Evolutionary conservation across 2,888 invertebrate genomes (phyloP).

Genomic region (Brachycybe producta): DNA sequence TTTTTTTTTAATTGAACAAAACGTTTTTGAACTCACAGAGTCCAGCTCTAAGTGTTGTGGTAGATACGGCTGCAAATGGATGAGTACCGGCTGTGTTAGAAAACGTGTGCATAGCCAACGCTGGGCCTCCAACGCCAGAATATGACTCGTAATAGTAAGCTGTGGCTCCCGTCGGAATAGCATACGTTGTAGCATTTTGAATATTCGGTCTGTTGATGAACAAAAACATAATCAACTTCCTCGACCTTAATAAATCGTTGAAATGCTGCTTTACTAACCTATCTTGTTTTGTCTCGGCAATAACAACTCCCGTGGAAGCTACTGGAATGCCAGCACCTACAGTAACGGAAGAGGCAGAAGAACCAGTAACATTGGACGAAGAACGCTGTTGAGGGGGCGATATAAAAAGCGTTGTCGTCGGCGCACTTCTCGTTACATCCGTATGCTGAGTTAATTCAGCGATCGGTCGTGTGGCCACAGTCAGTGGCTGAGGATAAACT

Average conservation of each 20-base stretch:
- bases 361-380: slow-evolving; percentile 27
- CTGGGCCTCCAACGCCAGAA: slow-evolving; percentile 6
- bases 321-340: slow-evolving; percentile 19
- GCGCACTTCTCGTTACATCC: background rate
- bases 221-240: background rate
- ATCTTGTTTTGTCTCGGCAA: slow-evolving; percentile 5
- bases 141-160: slow-evolving; percentile 13
- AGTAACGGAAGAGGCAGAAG: slow-evolving; percentile 21
- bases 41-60: slow-evolving; percentile 17
- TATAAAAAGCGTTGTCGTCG: slow-evolving; percentile 12
- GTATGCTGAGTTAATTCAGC: slow-evolving; percentile 5
- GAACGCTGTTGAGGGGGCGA: slow-evolving; percentile 25
- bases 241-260: background rate
- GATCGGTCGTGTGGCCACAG: slow-evolving; percentile 12
- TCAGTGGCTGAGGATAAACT: slow-evolving; percentile 19
- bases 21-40: background rate
- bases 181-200: slow-evolving; percentile 1
- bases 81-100: slow-evolving; percentile 12
- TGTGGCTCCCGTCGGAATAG: slow-evolving; percentile 12
- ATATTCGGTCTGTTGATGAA: background rate
- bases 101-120: slow-evolving; percentile 12
- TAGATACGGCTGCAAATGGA: slow-evolving; percentile 14
- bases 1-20: too few species aligned
- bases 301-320: slow-evolving; percentile 2
- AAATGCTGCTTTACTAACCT: slow-evolving; percentile 3